Evolutionary conservation across 2,113 vertebrate genomes (phyloP).

Genomic region (Smithornis capensis): DNA sequence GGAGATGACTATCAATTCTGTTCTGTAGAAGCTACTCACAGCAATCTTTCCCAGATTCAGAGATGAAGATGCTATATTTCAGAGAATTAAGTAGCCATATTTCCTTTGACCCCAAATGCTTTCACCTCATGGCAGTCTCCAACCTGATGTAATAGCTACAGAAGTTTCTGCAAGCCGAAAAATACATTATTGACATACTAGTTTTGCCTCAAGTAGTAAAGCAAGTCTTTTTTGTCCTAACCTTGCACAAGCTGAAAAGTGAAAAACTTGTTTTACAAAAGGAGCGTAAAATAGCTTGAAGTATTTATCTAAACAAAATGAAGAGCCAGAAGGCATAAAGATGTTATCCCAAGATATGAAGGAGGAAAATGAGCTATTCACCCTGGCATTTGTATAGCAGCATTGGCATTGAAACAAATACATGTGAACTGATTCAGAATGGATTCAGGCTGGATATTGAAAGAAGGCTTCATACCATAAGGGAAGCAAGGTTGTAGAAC

Average conservation of each 20-base stretch:
- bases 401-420: neutral
- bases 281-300: neutral
- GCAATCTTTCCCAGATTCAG: neutral
- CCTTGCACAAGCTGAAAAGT: neutral
- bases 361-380: neutral
- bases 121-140: neutral
- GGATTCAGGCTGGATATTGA: neutral
- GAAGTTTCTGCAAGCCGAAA: neutral
- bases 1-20: neutral
- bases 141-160: neutral
- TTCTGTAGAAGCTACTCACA: neutral
- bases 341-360: neutral
- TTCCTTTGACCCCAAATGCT: neutral
- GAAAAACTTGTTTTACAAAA: neutral
- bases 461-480: neutral
- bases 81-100: neutral
- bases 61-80: neutral
- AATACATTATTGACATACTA: neutral
- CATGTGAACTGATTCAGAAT: rapidly evolving
- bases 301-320: neutral
- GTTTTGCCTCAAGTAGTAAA: neutral
- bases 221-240: neutral
- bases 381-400: neutral
- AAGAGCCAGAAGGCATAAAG: neutral
- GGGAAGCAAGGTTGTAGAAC: neutral